phyloP scores from a whole-genome alignment of 2,113 vertebrate genomes.

The Poicephalus meyeri region DNA sequence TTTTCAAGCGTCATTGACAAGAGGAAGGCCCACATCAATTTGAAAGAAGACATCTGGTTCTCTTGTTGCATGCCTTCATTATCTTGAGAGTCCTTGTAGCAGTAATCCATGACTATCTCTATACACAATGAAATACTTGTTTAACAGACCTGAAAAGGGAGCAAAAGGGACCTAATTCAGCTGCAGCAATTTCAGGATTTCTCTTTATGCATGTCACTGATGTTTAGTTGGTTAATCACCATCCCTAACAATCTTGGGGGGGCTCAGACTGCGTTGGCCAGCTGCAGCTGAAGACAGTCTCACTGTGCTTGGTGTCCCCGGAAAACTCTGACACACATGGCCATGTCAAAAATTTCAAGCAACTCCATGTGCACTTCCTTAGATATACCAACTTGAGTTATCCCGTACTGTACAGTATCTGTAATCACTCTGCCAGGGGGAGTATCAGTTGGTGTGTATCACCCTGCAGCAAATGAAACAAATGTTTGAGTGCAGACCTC shows the following conservation, averaged over 20 bases:
- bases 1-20: not conserved
- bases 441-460: not conserved
- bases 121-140: not conserved
- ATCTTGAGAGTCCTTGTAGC: not conserved
- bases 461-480: not conserved
- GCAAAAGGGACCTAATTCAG: not conserved
- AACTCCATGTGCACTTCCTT: not conserved
- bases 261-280: not conserved
- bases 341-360: no score
- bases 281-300: not conserved
- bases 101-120: not conserved
- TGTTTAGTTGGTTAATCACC: not conserved
- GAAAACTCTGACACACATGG: not conserved
- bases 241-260: not conserved
- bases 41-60: not conserved
- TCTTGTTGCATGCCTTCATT: not conserved
- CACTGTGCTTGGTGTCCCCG: not conserved
- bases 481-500: not conserved
- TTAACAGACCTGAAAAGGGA: not conserved
- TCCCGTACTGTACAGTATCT: rapidly evolving
- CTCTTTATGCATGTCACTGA: not conserved
- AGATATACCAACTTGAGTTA: not conserved
- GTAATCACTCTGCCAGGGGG: no score
- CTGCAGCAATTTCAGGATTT: not conserved
- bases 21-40: not conserved